Percentiles rank a stretch among this genome's conserved stretches.
These are phyloP conservation scores for Resseliella maxima DNA, from an alignment of 2,888 invertebrate species.

Conservation along the genomic window DNA sequence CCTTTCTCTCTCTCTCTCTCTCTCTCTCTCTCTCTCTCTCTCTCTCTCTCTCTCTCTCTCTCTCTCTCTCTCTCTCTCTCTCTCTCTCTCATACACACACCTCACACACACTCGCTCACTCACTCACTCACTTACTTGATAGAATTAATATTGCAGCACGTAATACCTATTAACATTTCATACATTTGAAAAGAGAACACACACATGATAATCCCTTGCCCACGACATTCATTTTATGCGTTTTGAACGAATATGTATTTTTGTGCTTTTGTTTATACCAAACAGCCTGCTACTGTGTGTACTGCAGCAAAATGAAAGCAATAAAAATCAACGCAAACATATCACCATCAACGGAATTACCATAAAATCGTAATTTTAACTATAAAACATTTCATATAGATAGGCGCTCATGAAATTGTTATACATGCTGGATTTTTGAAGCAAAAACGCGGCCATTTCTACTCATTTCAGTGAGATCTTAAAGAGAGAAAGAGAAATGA, in stretches of 20 bases:
- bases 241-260: no score
- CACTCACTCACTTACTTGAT: neutral
- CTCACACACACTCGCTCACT: no score
- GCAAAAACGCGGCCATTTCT: neutral
- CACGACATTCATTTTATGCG: neutral
- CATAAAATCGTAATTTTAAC: conserved; percentile 20
- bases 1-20: no score
- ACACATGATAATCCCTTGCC: neutral
- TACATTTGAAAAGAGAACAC: neutral
- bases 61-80: no score
- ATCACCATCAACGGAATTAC: conserved; percentile 6
- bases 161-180: conserved; percentile 39
- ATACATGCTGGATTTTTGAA: neutral
- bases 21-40: no score
- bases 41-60: no score
- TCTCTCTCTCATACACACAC: no score
- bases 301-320: neutral
- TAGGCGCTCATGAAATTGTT: neutral
- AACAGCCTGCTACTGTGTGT: neutral
- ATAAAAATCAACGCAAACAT: conserved; percentile 37
- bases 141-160: conserved; percentile 37
- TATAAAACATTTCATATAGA: conserved; percentile 35
- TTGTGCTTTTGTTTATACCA: neutral
- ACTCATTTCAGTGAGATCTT: neutral
- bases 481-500: neutral